A percentile compares a stretch with the other conserved stretches of the same genome.
Conservation (phyloP, 2,113 vertebrate species). For the Lipotes vexillifer region DNA sequence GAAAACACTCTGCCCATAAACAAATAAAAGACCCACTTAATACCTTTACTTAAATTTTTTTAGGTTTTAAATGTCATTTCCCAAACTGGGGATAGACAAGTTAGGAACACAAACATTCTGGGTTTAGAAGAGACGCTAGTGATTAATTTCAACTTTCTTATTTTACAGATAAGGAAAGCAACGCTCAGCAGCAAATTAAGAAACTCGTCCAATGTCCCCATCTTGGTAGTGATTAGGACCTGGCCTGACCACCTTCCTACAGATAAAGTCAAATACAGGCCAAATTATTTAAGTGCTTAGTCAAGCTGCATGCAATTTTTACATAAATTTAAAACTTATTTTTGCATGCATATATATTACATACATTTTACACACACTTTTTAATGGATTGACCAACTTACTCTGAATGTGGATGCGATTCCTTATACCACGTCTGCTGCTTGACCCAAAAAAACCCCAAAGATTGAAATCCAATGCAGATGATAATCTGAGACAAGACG, state of each 20-base stretch:
- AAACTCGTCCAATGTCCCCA: background rate
- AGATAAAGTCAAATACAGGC: background rate
- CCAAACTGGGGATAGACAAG: background rate
- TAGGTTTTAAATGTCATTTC: constrained; percentile 5
- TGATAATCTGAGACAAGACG: constrained; percentile 94
- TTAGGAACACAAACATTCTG: background rate
- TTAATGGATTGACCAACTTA: constrained; percentile 78
- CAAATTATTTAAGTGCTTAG: background rate
- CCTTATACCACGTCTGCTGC: constrained; percentile 89
- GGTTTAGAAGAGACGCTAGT: background rate
- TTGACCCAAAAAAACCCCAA: constrained; percentile 91
- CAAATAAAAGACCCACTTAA: background rate
- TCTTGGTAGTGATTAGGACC: background rate
- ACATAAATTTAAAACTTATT: background rate
- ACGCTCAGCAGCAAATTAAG: background rate
- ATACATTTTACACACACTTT: background rate
- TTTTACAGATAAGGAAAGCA: constrained; percentile 15
- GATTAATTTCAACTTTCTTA: background rate
- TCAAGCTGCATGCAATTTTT: background rate
- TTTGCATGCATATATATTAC: background rate
- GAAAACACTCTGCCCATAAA: background rate
- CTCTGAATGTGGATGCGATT: constrained; percentile 84
- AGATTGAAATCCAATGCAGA: constrained; percentile 92
- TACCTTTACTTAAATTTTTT: background rate
- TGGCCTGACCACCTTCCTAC: background rate